Percentiles rank a stretch among this genome's conserved stretches.
phyloP scores from a whole-genome alignment of 2,888 invertebrate species.

The Nephrotoma appendiculata region DNA sequence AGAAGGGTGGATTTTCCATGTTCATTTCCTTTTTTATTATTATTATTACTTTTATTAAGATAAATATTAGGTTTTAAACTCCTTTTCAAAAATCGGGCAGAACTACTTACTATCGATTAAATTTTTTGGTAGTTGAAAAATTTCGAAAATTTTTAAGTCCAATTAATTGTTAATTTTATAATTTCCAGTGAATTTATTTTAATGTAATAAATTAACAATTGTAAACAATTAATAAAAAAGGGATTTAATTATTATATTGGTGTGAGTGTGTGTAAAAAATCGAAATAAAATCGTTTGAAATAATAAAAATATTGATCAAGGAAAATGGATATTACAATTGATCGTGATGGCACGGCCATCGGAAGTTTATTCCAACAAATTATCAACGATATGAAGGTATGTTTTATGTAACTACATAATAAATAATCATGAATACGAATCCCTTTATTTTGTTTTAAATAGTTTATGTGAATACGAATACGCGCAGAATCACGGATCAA shows the following conservation, averaged over 20 bases:
- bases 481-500: background rate
- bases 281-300: constrained; percentile 4
- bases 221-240: background rate
- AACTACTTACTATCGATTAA: background rate
- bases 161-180: background rate
- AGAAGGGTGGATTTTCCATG: background rate
- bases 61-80: background rate
- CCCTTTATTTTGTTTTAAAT: background rate
- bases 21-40: background rate
- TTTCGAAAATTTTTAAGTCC: background rate
- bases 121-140: background rate
- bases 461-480: background rate
- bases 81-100: background rate
- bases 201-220: background rate
- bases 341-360: constrained; percentile 71
- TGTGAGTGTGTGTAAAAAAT: background rate
- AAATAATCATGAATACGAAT: background rate
- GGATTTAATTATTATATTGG: background rate
- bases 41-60: background rate
- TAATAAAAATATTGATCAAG: constrained; percentile 9
- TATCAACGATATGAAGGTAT: constrained; percentile 93
- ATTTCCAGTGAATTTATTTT: background rate
- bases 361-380: constrained; percentile 93
- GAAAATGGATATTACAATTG: constrained; percentile 31
- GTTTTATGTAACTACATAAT: constrained; percentile 20